phyloP scores from a whole-genome alignment of 2,888 invertebrate genomes.

The Toxonevra muliebris region DNA sequence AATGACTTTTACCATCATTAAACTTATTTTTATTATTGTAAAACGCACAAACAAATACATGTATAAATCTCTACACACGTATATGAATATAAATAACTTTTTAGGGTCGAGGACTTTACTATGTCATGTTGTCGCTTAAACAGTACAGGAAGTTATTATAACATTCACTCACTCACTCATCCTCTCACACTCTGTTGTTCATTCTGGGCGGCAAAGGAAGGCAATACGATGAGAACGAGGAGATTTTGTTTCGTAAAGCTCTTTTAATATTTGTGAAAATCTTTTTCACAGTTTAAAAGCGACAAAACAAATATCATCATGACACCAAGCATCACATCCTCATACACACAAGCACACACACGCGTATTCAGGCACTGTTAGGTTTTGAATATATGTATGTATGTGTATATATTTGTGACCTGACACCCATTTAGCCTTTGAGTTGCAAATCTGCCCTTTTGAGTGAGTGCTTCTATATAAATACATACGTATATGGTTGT shows the following conservation, averaged over 20 bases:
- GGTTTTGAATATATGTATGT: constrained; percentile 13
- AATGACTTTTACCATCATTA: constrained; percentile 52
- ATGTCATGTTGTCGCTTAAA: constrained; percentile 9
- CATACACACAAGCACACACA: constrained; percentile 17
- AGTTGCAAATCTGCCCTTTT: constrained; percentile 32
- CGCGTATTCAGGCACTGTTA: not conserved
- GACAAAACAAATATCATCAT: constrained; percentile 48
- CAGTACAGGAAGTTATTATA: not conserved
- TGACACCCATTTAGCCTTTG: constrained; percentile 39
- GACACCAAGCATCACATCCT: constrained; percentile 38
- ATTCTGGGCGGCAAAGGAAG: too few relatives aligned
- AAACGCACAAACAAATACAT: not conserved
- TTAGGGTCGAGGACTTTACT: constrained; percentile 26
- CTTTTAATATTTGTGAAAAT: constrained; percentile 19
- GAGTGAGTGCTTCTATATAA: constrained; percentile 10
- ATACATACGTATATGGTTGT: not conserved
- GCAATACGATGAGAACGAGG: not conserved
- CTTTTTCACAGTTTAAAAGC: constrained; percentile 35
- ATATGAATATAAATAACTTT: constrained; percentile 16
- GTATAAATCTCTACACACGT: not conserved
- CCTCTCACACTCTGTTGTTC: not conserved
- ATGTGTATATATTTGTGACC: constrained; percentile 29
- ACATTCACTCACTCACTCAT: constrained; percentile 12
- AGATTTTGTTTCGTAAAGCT: constrained; percentile 2
- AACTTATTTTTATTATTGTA: constrained; percentile 43